Evolutionary conservation across 2,797 vertebrate genomes (phyloP).

Genomic region (Cephalopachus bancanus): DNA sequence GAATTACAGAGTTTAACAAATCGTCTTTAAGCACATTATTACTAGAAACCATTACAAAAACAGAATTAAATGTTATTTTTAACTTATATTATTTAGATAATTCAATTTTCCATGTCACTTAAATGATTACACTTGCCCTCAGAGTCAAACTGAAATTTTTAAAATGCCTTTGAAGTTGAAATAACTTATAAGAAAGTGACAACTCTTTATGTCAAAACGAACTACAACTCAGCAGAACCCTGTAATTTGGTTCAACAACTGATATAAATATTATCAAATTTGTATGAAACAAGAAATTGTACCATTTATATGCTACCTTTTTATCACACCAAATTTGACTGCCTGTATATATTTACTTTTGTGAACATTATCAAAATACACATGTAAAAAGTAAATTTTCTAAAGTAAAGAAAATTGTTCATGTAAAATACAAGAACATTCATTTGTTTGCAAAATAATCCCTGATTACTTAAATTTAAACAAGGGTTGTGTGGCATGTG

Average conservation of each 20-base stretch:
- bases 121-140: neutral
- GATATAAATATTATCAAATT: constrained; percentile 17
- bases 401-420: constrained; percentile 46
- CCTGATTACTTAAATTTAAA: constrained; percentile 48
- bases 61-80: constrained; percentile 16
- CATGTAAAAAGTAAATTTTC: constrained; percentile 6
- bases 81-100: constrained; percentile 24
- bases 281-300: constrained; percentile 28
- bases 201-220: constrained; percentile 38
- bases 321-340: constrained; percentile 41
- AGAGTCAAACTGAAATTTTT: neutral
- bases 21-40: constrained; percentile 11
- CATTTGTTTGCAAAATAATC: constrained; percentile 62
- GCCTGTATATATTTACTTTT: constrained; percentile 13
- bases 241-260: constrained; percentile 1
- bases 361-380: neutral
- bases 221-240: constrained; percentile 51
- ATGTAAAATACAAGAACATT: constrained; percentile 32
- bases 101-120: constrained; percentile 27
- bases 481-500: neutral
- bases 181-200: constrained; percentile 2
- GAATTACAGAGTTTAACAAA: constrained; percentile 37
- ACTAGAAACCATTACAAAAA: constrained; percentile 13
- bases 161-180: constrained; percentile 56
- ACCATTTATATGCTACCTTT: neutral